Conservation (phyloP, 2,113 vertebrate genomes). For the Mormyrus iriodes region DNA sequence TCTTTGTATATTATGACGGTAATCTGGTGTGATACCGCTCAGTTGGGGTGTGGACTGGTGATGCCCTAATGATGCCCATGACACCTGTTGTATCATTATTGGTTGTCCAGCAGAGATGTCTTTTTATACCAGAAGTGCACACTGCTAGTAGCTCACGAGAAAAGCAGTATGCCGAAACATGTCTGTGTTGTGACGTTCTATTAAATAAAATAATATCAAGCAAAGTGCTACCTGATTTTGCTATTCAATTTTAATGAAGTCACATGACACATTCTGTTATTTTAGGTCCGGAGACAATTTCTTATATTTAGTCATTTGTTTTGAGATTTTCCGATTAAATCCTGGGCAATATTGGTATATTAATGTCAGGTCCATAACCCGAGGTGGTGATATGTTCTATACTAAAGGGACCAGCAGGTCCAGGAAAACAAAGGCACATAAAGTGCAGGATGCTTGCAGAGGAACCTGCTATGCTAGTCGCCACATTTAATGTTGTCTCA, state of each 20-base stretch:
- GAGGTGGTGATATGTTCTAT: background rate
- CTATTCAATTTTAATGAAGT: background rate
- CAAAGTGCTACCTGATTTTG: too few species aligned
- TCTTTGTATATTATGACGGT: too few species aligned
- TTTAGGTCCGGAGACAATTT: background rate
- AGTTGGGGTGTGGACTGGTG: too few species aligned
- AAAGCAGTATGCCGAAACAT: too few species aligned
- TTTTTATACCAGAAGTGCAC: too few species aligned
- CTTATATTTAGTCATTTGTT: background rate
- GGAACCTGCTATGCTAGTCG: background rate
- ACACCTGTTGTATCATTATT: too few species aligned
- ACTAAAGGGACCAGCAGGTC: background rate
- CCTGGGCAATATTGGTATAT: background rate
- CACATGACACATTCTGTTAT: background rate
- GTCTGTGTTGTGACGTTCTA: too few species aligned
- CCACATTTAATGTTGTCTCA: slow-evolving; percentile 55
- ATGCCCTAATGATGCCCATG: too few species aligned
- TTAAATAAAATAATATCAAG: too few species aligned
- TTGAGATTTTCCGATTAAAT: background rate
- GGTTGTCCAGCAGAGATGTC: too few species aligned
- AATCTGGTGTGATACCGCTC: too few species aligned
- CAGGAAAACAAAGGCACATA: background rate
- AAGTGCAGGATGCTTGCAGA: background rate
- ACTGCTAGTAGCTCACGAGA: too few species aligned
- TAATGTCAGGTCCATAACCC: background rate